Base-by-base conservation (phyloP, 1,140 invertebrate species). In the Drosophila paulistorum region DNA sequence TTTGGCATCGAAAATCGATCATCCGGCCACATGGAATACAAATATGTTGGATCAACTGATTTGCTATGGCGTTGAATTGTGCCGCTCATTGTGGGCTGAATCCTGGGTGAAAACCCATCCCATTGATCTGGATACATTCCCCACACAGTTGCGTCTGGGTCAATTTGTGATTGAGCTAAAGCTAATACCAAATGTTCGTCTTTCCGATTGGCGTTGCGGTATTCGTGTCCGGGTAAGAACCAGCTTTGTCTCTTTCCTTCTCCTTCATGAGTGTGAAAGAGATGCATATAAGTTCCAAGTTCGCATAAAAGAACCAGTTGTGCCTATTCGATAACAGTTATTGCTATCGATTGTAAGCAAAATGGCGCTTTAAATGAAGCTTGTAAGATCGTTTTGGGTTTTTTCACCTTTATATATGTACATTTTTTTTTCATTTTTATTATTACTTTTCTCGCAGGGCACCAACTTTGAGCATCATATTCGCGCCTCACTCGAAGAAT, bases 31-130 rank as follows among this genome's bases (percentile, higher is more conserved):
- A 4, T 91, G 90, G 90, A 78, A 76, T 23, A 68, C 70, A 14
- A 68, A 62, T 17, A 76, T 79, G 57, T 54, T 87, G 6, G 89
- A 91, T 62, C 71, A 73, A 5, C 71, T 92, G 0, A 77, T 91
- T 23, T 80, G 90, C 51, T 91, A 81, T 61, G 90, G 90, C 4
- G 74, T 91, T n/a, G 82, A 89, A 35, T 58, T 91, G 23, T 91
- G 77, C 54, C 70, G 74, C 9, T 73, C 30, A 14, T 78, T 71
- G 17, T 91, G 86, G 90, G 42, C 54, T 7, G 42, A 71, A 51
- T 51, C 45, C n/a, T 79, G 76, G 54, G n/a, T 71, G 2, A 51
- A 69, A 6, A 35, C 26, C 0, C 30, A 54, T 9, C 69, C 74
- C 20, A 75, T 89, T 4, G 69, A 82, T 13, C 35, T 90, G 33